These are phyloP conservation scores for Drosophila tripunctata DNA, from an alignment of 2,888 invertebrate species.

Conservation along the genomic window DNA sequence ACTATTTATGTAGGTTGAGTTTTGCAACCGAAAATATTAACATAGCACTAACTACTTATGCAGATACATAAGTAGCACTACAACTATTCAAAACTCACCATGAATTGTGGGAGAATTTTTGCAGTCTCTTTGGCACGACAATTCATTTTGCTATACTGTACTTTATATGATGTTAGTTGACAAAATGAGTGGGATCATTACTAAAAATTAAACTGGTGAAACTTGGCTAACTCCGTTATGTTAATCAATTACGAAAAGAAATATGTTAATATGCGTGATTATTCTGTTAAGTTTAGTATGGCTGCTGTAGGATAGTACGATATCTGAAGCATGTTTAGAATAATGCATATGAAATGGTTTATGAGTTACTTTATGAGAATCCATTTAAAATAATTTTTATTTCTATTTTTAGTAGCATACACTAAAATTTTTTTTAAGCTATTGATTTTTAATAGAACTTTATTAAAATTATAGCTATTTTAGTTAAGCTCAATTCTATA, in stretches of 20 bases:
- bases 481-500: too few species aligned
- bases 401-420: too few species aligned
- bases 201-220: background rate
- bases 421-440: too few species aligned
- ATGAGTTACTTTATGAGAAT: too few species aligned
- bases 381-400: too few species aligned
- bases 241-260: background rate
- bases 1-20: background rate
- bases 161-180: conserved; percentile 16
- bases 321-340: too few species aligned
- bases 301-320: too few species aligned
- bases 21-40: conserved; percentile 26
- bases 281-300: too few species aligned
- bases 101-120: conserved; percentile 72
- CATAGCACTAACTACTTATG: conserved; percentile 27
- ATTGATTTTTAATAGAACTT: too few species aligned
- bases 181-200: conserved; percentile 4
- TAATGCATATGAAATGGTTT: too few species aligned
- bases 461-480: too few species aligned
- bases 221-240: background rate
- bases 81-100: conserved; percentile 1
- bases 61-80: background rate
- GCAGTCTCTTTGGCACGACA: conserved; percentile 30
- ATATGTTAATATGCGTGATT: too few species aligned
- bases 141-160: conserved; percentile 32